Evolutionary conservation across 2,797 vertebrate genomes (phyloP).

Genomic region (Neosilurus mollespiculum): DNA sequence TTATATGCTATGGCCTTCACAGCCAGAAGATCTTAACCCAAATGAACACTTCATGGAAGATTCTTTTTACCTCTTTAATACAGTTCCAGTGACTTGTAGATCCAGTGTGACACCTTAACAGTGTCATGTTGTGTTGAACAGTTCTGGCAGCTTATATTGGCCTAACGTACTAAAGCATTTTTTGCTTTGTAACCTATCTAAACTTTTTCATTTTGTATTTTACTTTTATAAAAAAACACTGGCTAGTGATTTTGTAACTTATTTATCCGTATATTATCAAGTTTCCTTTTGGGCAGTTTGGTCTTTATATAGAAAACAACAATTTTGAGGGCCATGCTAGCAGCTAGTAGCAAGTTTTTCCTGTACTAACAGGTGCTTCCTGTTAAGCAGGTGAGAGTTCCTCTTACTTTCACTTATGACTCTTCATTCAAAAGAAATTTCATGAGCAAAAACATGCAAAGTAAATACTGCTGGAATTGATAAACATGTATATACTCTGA

Average conservation of each 20-base stretch:
- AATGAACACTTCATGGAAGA: background rate
- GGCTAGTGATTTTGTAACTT: background rate
- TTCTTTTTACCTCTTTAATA: background rate
- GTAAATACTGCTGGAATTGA: background rate
- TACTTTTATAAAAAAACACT: background rate
- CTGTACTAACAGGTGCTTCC: background rate
- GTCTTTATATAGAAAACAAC: background rate
- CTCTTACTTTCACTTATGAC: background rate
- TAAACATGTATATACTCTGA: background rate
- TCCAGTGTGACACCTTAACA: background rate
- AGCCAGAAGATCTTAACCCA: background rate
- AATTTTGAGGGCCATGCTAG: slow-evolving; percentile 10
- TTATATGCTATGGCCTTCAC: background rate
- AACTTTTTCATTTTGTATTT: background rate
- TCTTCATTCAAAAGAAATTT: background rate
- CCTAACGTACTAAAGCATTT: background rate
- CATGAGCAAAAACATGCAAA: background rate
- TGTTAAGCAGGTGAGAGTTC: background rate
- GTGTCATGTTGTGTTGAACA: background rate
- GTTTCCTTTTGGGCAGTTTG: background rate
- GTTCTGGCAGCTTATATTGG: background rate
- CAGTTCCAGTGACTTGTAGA: background rate
- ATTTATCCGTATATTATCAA: background rate
- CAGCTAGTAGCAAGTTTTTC: slow-evolving; percentile 4
- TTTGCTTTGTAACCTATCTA: background rate